Evolutionary conservation across 2,113 vertebrate species (phyloP).

Genomic region (Theristicus caerulescens): DNA sequence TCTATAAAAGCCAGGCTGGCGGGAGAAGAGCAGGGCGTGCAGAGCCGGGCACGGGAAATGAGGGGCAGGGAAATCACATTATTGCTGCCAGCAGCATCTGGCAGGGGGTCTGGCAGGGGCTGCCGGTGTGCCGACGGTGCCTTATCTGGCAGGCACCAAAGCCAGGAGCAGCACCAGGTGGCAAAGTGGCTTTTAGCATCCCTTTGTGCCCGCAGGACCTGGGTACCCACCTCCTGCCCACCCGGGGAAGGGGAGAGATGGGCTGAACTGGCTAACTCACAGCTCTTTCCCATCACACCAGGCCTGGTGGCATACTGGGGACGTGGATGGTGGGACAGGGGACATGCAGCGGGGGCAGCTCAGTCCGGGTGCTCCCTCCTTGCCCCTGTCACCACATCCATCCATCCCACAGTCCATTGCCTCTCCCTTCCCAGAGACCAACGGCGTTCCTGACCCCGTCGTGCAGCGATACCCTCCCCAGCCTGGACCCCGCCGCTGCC

Average conservation of each 20-base stretch:
- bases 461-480: background rate
- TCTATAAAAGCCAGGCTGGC: conserved; percentile 63
- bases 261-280: background rate
- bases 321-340: too few species aligned
- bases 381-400: background rate
- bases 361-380: background rate
- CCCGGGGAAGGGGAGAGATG: background rate
- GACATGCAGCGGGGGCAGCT: fast-evolving
- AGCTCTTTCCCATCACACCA: fast-evolving
- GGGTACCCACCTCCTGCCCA: background rate
- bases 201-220: background rate
- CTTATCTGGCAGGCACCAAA: background rate
- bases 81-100: conserved; percentile 50
- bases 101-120: background rate
- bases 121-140: fast-evolving
- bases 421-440: conserved; percentile 41
- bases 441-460: conserved; percentile 24
- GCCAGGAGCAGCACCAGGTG: fast-evolving
- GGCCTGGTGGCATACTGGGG: fast-evolving
- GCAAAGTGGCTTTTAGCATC: background rate
- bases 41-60: conserved; percentile 63
- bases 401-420: background rate
- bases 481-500: background rate
- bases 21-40: background rate
- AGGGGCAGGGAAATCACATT: conserved; percentile 68